Conservation (phyloP, 2,888 invertebrate species). For the Ichneumon xanthorius region DNA sequence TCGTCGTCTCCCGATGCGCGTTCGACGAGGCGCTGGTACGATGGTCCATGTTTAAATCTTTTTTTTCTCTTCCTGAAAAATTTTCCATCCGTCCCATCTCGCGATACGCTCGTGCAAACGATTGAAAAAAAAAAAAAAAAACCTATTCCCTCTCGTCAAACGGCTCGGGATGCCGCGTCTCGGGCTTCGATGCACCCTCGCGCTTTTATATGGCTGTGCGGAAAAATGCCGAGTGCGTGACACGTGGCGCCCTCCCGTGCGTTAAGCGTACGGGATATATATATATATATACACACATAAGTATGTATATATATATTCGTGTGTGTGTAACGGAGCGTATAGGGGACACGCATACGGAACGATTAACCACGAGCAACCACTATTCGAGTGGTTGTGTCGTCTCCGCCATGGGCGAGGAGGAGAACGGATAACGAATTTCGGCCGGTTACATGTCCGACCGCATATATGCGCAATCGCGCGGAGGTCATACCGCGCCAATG, state of each 20-base stretch:
- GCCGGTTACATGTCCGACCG: constrained; percentile 13
- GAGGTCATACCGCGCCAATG: constrained; percentile 6
- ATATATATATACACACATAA: background rate
- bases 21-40: constrained; percentile 45
- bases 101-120: background rate
- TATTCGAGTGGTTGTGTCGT: constrained; percentile 32
- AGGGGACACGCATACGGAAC: constrained; percentile 41
- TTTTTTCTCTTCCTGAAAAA: background rate
- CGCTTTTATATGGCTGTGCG: constrained; percentile 68
- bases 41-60: background rate
- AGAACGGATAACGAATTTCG: constrained; percentile 37
- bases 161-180: constrained; percentile 56
- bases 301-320: background rate
- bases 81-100: background rate
- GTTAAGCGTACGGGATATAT: constrained; percentile 52
- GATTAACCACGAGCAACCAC: constrained; percentile 56
- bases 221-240: constrained; percentile 73
- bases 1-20: constrained; percentile 40
- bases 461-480: constrained; percentile 30
- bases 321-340: constrained; percentile 1
- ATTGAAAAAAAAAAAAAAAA: background rate
- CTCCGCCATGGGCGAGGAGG: constrained; percentile 41
- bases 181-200: constrained; percentile 70
- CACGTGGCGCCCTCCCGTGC: constrained; percentile 82
- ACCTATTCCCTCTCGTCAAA: constrained; percentile 20